These are phyloP conservation scores for Argya squamiceps DNA, from an alignment of 2,797 vertebrate species.

Conservation along the genomic window DNA sequence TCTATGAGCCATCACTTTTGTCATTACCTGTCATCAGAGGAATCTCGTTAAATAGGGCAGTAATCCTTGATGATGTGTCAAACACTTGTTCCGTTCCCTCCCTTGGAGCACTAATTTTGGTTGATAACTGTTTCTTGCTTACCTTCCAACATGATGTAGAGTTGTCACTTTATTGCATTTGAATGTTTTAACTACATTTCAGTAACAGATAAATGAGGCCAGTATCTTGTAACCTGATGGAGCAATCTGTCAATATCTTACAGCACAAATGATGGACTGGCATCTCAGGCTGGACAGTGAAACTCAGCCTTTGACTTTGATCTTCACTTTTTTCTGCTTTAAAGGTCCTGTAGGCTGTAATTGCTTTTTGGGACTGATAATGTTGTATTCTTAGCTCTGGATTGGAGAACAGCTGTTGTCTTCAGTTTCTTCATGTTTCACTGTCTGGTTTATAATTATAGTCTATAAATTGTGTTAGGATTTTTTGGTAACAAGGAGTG, in stretches of 20 bases:
- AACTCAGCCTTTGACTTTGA: not conserved
- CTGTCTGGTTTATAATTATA: conserved; percentile 37
- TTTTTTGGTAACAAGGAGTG: not conserved
- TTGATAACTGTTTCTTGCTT: not conserved
- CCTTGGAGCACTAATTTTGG: not conserved
- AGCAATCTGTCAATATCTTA: not conserved
- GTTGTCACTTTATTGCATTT: not conserved
- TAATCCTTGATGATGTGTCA: not conserved
- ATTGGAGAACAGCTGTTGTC: conserved; percentile 16
- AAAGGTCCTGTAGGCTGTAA: not conserved
- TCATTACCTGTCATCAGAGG: not conserved
- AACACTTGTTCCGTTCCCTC: not conserved
- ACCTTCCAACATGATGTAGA: not conserved
- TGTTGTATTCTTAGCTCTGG: not conserved
- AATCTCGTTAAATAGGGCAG: not conserved
- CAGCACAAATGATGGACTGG: not conserved
- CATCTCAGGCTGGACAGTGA: not conserved
- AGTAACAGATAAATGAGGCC: not conserved
- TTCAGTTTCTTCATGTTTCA: conserved; percentile 5
- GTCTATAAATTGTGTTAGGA: not conserved
- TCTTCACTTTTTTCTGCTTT: not conserved
- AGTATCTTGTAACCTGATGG: not conserved
- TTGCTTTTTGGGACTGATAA: not conserved
- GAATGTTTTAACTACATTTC: not conserved
- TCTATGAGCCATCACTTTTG: not conserved